A percentile compares a stretch with the other conserved stretches of the same genome.
These are phyloP conservation scores for Rotaria magnacalcarata DNA, from an alignment of 2,888 invertebrate genomes.

Conservation along the genomic window DNA sequence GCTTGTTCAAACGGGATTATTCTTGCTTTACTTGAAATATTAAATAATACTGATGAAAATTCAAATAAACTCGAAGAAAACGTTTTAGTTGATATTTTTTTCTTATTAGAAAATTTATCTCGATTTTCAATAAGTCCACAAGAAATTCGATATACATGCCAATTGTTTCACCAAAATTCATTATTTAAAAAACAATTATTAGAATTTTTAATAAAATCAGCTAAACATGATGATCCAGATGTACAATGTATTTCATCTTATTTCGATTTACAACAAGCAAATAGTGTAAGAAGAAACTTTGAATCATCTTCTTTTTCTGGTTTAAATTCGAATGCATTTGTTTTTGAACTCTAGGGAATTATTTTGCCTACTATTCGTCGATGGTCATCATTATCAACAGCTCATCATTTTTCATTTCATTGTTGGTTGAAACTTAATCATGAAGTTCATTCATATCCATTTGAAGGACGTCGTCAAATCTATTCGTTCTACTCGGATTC, in stretches of 20 bases:
- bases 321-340: neutral
- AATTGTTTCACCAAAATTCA: neutral
- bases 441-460: constrained; percentile 30
- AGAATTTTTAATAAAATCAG: neutral
- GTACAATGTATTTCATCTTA: neutral
- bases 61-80: neutral
- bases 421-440: constrained; percentile 38
- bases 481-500: constrained; percentile 43
- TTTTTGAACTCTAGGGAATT: neutral
- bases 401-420: constrained; percentile 40
- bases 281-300: neutral
- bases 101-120: neutral
- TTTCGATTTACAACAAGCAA: constrained; percentile 28
- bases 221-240: constrained; percentile 25
- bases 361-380: neutral
- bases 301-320: neutral
- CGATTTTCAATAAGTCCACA: neutral
- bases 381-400: neutral
- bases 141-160: neutral
- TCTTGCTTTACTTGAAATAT: neutral
- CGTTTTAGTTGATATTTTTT: neutral
- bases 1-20: constrained; percentile 21
- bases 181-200: neutral
- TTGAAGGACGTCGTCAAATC: constrained; percentile 43
- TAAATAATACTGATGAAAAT: neutral